phyloP scores from a whole-genome alignment of 2,797 vertebrate genomes.

The Gambusia yucatana region DNA sequence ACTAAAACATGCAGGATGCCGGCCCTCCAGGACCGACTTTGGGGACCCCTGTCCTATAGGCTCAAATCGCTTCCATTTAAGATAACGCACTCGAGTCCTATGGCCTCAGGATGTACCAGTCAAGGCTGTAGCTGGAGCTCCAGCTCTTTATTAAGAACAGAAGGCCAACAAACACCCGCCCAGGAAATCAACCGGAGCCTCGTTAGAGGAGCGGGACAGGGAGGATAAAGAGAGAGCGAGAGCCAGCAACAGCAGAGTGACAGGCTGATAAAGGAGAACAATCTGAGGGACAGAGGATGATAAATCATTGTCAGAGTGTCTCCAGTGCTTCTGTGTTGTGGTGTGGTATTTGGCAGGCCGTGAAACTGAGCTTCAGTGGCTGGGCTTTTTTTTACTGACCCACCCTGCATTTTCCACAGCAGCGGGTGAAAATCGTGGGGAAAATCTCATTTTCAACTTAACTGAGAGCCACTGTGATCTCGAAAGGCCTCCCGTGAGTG shows the following conservation, averaged over 20 bases:
- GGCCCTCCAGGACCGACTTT: too few relatives aligned
- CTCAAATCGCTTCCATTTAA: slow-evolving; percentile 22
- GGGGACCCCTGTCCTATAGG: slow-evolving; percentile 2
- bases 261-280: slow-evolving; percentile 37
- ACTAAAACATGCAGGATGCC: too few relatives aligned
- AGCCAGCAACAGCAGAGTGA: slow-evolving; percentile 40
- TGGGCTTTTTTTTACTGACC: slow-evolving; percentile 12
- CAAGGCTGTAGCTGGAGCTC: slow-evolving; percentile 62
- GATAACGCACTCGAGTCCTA: slow-evolving; percentile 32
- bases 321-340: slow-evolving; percentile 25
- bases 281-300: slow-evolving; percentile 27
- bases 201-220: slow-evolving; percentile 30
- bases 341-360: slow-evolving; percentile 4
- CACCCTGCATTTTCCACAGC: background rate
- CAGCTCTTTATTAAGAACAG: slow-evolving; percentile 83
- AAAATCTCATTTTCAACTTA: background rate
- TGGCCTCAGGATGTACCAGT: slow-evolving; percentile 63
- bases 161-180: slow-evolving; percentile 59
- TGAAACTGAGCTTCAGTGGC: slow-evolving; percentile 15
- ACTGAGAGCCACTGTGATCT: background rate
- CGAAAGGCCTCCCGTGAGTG: background rate
- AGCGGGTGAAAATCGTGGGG: background rate
- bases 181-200: slow-evolving; percentile 66
- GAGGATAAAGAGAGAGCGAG: slow-evolving; percentile 29
- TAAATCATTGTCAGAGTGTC: slow-evolving; percentile 34